Base-by-base conservation (phyloP, 2,888 invertebrate genomes). In the Sclerodermus sp. region DNA sequence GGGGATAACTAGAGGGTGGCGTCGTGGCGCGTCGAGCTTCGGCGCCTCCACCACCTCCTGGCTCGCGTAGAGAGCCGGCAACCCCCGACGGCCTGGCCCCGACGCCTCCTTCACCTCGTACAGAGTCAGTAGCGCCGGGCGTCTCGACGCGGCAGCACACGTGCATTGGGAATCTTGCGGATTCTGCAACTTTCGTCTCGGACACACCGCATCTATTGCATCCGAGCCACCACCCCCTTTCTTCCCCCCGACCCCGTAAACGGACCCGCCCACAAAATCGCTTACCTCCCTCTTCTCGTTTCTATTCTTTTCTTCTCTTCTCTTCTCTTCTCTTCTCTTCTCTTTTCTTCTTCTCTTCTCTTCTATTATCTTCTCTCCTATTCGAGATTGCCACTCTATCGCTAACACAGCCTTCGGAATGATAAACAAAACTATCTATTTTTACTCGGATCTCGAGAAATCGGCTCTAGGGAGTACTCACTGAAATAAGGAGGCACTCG, bases 71-170 rank as follows among this genome's bases (percentile, higher is more conserved):
- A 51, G 38, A 15, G 44, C 45, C 44, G 47, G 49, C 51, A 51
- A 58, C 57, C 55, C 55, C 54, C 55, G 49, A 52, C 57, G 46
- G 51, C 51, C 50, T 45, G 49, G 45, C 23, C 41, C 47, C 44
- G 45, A 45, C 47, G 55, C 47, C 55, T 61, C 58, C 56, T 60
- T 57, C 55, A 51, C 57, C 51, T 49, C 49, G 55, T 55, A 17
- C 40, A 34, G n/a, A n/a, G 37, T 63, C 71, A 70, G 70, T 71
- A 70, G 64, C 65, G 67, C 68, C 64, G 60, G 64, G 70, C 64
- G 63, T 59, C 60, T 68, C 66, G 60, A 67, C 68, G 70, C 66
- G 68, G 64, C 63, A 67, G 56, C 57, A 69, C n/a, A n/a, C 66
- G 62, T 60, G 45, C 47, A 52, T 46, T 29, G 47, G 53, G 53